Base-by-base conservation (phyloP, 2,113 vertebrate genomes). In the Pyxicephalus adspersus region DNA sequence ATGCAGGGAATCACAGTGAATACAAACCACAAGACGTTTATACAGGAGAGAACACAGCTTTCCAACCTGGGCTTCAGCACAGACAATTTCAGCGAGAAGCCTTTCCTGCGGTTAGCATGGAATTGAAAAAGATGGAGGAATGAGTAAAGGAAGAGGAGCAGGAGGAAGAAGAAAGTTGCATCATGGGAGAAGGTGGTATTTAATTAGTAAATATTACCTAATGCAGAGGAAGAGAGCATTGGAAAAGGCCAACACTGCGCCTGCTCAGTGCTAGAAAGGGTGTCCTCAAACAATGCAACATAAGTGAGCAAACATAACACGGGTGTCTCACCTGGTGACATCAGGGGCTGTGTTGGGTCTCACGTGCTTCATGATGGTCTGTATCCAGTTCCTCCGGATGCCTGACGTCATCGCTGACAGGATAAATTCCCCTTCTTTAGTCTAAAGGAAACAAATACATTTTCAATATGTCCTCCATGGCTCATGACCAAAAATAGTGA, bases 371-470 rank as follows among this genome's bases (percentile, higher is more conserved):
- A 97, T 94, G 84, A 99, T 96, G 83, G 98, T 97, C 89, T 98
- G 97, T 87, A 99, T 98, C 98, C 98, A 99, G 87, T 98, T 99
- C 85, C 97, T 93, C 2, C 97, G 95, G 87, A 99, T 99, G 76
- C 97, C 98, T 0, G 97, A 97, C 0, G 97, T 99, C 98, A 99
- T 99, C 50, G 97, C 98, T 0, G 97, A 99, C 83, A 99, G 92
- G 3, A 95, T 97, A 87, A 95, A 97, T 3, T 91, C 90, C 13
- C 95, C 95, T 77, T 96, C 96, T 87, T 97, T 96, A 2, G 95
- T 96, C 98, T 99, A 60, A 0, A 55, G 0, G 73, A 75, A 80
- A 83, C 6, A 74, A 74, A 20, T 34, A 22, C 5, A n/a, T 13
- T 45, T 45, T 45, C 5, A 45, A 13, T 9, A 45, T 45, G 6